phyloP scores from a whole-genome alignment of 2,113 vertebrate species.

The Pelecanus crispus region DNA sequence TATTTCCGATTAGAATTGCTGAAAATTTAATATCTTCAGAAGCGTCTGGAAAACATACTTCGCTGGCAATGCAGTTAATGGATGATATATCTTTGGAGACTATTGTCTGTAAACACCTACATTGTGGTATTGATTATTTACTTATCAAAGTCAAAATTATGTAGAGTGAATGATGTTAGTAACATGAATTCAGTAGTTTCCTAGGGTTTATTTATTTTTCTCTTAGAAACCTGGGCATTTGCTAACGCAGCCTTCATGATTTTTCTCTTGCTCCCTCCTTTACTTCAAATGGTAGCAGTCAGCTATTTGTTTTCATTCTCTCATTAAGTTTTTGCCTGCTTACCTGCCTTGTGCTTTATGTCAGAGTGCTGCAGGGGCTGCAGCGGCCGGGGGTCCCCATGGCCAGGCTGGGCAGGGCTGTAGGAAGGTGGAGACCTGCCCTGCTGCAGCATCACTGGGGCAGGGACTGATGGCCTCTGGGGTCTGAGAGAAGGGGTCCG shows the following conservation, averaged over 20 bases:
- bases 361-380: background rate
- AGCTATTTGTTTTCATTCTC: background rate
- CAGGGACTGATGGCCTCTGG: background rate
- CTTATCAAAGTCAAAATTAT: background rate
- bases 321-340: background rate
- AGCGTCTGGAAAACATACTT: background rate
- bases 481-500: background rate
- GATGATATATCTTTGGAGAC: background rate
- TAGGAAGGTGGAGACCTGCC: background rate
- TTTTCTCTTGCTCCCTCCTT: background rate
- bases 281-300: background rate
- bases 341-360: background rate
- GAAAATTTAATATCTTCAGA: background rate
- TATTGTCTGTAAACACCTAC: background rate
- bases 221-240: background rate
- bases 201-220: background rate
- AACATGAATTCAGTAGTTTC: fast-evolving
- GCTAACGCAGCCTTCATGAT: background rate
- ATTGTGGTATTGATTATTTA: background rate
- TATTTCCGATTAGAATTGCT: background rate
- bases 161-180: background rate
- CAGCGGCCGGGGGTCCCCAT: fast-evolving
- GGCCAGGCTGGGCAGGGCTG: background rate
- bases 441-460: fast-evolving
- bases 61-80: background rate